Evolutionary conservation across 35 echinoderm and acorn worm species (phyloP), one percentile per base, ranked within the genome.

Genomic region (Heliocidaris tuberculata): DNA sequence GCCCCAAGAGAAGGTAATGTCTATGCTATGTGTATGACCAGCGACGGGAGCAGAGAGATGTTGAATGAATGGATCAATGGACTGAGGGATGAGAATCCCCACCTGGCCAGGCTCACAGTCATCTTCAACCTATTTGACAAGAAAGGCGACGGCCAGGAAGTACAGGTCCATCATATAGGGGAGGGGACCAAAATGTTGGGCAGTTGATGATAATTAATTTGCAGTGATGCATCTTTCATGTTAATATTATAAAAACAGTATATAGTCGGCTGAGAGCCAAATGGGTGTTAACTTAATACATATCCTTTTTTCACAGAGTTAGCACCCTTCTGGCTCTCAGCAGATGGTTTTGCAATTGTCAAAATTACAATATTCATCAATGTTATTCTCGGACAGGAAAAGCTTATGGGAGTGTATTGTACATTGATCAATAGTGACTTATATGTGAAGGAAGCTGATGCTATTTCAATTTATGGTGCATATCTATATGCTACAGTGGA

Each of bases 1-100:
- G 35, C 93, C 5, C 95, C 88, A 5, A n/a, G 49, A 29, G 98
- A 99, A 94, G 97, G 98, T 15, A 93, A 97, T 4, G 94, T 99
- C 19, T 99, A 96, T 94, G 98, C 98, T 47, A 97, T 99, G 96
- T 99, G 98, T 85, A 96, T 96, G 94, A 97, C 97, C 30, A 96
- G 88, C 92, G 93, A 95, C 48, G 94, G 93, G 21, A 93, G 48
- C 70, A 94, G 95, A 49, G 96, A 95, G 48, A 90, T 94, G 6
- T 95, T 99, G 4, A 95, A 86, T 31, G 86, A 35, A 9, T 99
- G 98, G 98, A 93, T 99, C 6, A 94, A 95, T 47, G 96, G 94
- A 31, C 96, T 99, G 16, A 97, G 97, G 94, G 97, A 97, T 32
- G 94, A 95, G 16, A 99, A 99, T 54, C 98, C 98, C 16, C 96